Evolutionary conservation across 2,797 vertebrate genomes (phyloP).

Genomic region (Potorous gilbertii): DNA sequence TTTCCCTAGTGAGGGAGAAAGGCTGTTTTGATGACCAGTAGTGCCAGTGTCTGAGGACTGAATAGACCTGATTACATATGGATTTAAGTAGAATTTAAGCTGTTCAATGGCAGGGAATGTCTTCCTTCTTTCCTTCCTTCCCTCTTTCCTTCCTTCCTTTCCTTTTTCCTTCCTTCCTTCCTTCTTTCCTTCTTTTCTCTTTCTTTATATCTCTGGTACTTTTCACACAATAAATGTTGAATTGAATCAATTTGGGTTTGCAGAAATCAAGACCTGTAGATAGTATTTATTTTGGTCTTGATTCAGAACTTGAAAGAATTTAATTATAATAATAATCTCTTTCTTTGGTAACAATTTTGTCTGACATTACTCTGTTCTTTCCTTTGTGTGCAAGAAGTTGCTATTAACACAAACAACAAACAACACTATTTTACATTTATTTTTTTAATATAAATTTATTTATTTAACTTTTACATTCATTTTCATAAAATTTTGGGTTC

Average conservation of each 20-base stretch:
- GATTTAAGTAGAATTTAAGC: constrained; percentile 16
- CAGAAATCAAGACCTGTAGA: background rate
- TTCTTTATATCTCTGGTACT: background rate
- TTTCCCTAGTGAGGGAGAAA: background rate
- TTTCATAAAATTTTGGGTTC: too few relatives aligned
- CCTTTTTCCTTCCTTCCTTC: too few relatives aligned
- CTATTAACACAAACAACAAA: background rate
- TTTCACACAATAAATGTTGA: constrained; percentile 17
- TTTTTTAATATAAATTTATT: too few relatives aligned
- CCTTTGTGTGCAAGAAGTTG: background rate
- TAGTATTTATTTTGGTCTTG: constrained; percentile 9
- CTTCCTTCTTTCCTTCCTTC: background rate
- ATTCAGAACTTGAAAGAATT: background rate
- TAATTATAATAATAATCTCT: background rate
- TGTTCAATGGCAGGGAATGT: constrained; percentile 20
- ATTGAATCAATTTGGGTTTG: constrained; percentile 20
- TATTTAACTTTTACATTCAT: too few relatives aligned
- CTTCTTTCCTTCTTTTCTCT: too few relatives aligned
- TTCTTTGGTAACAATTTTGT: background rate
- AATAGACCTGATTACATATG: background rate
- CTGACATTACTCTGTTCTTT: background rate
- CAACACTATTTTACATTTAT: background rate
- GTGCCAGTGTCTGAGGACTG: background rate
- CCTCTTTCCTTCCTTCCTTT: background rate
- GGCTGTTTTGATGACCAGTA: background rate